Conservation (phyloP, 2,797 vertebrate species). For the Acipenser oxyrinchus region DNA sequence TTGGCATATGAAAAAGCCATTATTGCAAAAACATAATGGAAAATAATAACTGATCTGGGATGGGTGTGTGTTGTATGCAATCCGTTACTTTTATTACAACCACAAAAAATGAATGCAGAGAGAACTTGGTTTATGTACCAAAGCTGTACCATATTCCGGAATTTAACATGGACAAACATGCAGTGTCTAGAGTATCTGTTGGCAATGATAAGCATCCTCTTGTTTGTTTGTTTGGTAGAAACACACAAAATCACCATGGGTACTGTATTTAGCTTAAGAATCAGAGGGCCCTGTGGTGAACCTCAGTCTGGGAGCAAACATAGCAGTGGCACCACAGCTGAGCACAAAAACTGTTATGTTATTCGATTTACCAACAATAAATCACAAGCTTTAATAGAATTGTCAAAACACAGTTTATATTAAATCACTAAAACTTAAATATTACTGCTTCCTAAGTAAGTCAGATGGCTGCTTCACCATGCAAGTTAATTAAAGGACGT, state of each 20-base stretch:
- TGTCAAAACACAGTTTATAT: background rate
- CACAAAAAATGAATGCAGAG: too few species aligned
- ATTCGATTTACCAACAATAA: constrained; percentile 42
- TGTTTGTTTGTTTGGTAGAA: constrained; percentile 76
- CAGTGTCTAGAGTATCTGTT: constrained; percentile 58
- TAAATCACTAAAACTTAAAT: too few species aligned
- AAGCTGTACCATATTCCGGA: background rate
- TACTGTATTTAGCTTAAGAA: constrained; percentile 78
- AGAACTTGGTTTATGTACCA: background rate
- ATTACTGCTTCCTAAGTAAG: background rate
- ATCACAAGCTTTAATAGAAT: background rate
- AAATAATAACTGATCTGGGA: too few species aligned
- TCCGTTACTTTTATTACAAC: too few species aligned
- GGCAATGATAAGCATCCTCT: constrained; percentile 77
- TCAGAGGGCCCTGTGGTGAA: constrained; percentile 69
- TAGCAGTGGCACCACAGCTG: constrained; percentile 51
- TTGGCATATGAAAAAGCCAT: too few species aligned
- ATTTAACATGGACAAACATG: constrained; percentile 66
- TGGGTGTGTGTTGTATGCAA: too few species aligned
- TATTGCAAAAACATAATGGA: too few species aligned
- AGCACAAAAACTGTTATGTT: constrained; percentile 44
- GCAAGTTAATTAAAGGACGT: background rate
- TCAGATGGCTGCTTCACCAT: background rate
- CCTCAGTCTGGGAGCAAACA: constrained; percentile 60
- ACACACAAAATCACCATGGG: constrained; percentile 68